Conservation (phyloP, 1,140 invertebrate species). For the Drosophila rufa region DNA sequence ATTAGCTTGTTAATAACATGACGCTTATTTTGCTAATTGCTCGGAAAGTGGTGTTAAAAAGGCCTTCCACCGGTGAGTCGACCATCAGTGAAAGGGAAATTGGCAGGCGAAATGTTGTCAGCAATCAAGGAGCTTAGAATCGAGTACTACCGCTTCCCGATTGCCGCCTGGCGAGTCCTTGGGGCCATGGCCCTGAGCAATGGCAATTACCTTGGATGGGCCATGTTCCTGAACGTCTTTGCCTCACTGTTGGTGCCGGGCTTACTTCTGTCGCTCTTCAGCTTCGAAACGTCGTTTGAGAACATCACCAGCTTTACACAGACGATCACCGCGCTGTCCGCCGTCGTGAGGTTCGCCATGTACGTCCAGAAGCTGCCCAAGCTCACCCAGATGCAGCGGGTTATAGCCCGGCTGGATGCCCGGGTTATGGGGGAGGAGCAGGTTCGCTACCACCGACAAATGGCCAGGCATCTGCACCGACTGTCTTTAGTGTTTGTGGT, state of each 20-base stretch:
- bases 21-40: background rate
- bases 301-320: constrained; percentile 63
- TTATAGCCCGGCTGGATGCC: constrained; percentile 45
- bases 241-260: constrained; percentile 26
- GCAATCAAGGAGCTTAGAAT: background rate
- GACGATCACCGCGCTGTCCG: constrained; percentile 41
- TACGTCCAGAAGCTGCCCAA: constrained; percentile 35
- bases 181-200: constrained; percentile 45
- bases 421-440: constrained; percentile 36
- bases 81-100: background rate
- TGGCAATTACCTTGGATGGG: constrained; percentile 2
- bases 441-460: background rate
- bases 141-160: constrained; percentile 35
- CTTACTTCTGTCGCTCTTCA: constrained; percentile 11
- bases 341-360: constrained; percentile 44
- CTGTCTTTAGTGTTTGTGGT: constrained; percentile 42
- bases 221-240: constrained; percentile 27
- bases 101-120: background rate
- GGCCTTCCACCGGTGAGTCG: too few relatives aligned
- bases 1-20: constrained; percentile 1
- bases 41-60: constrained; percentile 5
- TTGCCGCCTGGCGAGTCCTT: constrained; percentile 25
- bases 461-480: constrained; percentile 13
- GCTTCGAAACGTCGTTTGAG: constrained; percentile 39
- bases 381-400: constrained; percentile 1